Evolutionary conservation across 2,888 invertebrate species (phyloP).

Genomic region (Lithodes maja): DNA sequence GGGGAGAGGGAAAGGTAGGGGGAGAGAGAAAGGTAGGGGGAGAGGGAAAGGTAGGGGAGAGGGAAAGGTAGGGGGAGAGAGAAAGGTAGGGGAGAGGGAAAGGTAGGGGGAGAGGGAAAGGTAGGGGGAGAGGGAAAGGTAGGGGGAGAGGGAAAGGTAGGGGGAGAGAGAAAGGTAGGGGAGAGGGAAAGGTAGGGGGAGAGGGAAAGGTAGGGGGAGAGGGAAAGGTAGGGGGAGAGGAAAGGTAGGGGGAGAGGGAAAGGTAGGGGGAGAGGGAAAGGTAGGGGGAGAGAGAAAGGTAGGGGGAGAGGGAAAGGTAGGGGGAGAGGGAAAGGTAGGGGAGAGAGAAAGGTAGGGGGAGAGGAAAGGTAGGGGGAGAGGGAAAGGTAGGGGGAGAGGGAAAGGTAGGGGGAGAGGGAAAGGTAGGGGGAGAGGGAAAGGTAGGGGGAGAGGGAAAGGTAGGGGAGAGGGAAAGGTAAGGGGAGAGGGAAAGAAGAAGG

Average conservation of each 20-base stretch:
- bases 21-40: not conserved
- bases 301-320: not conserved
- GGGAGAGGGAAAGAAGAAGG: not conserved
- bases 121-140: not conserved
- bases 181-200: too few species aligned
- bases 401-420: not conserved
- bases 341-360: not conserved
- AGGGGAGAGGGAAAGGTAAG: not conserved
- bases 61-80: not conserved
- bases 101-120: too few species aligned
- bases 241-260: not conserved
- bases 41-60: too few species aligned
- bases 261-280: not conserved
- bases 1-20: not conserved
- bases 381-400: constrained; percentile 5
- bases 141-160: constrained; percentile 2
- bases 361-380: too few species aligned
- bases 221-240: not conserved
- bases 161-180: not conserved
- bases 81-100: not conserved
- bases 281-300: not conserved
- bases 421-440: not conserved
- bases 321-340: not conserved
- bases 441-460: not conserved
- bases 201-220: constrained; percentile 2